phyloP scores from a whole-genome alignment of 2,797 vertebrate species.

The Ambastaia sidthimunki region DNA sequence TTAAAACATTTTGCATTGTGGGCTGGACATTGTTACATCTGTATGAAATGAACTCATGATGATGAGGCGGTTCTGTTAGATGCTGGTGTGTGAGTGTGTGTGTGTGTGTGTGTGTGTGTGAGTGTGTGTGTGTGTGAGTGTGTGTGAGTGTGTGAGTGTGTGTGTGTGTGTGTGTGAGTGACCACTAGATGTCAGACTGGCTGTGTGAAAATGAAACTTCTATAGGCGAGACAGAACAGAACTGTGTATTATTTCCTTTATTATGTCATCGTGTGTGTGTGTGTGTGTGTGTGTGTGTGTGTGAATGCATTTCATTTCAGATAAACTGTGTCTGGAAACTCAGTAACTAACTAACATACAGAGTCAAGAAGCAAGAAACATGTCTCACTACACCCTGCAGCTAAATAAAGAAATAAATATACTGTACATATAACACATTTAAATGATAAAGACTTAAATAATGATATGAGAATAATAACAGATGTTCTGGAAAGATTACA shows the following conservation, averaged over 20 bases:
- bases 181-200: conserved; percentile 76
- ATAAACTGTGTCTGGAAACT: conserved; percentile 78
- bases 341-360: conserved; percentile 62
- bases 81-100: no score
- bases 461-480: conserved; percentile 24
- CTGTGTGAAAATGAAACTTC: conserved; percentile 43
- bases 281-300: conserved; percentile 74
- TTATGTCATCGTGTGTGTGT: conserved; percentile 67
- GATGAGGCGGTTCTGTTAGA: no score
- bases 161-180: background rate
- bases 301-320: conserved; percentile 80
- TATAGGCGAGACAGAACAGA: conserved; percentile 36
- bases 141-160: no score
- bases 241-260: conserved; percentile 52
- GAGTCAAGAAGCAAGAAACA: conserved; percentile 55
- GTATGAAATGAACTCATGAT: no score
- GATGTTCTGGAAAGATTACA: background rate
- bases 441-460: no score
- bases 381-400: no score
- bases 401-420: no score
- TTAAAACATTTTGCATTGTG: no score
- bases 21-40: no score
- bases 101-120: no score
- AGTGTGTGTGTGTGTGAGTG: no score
- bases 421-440: no score